Base-by-base conservation (phyloP, 2,797 vertebrate species). In the Geotrypetes seraphini region DNA sequence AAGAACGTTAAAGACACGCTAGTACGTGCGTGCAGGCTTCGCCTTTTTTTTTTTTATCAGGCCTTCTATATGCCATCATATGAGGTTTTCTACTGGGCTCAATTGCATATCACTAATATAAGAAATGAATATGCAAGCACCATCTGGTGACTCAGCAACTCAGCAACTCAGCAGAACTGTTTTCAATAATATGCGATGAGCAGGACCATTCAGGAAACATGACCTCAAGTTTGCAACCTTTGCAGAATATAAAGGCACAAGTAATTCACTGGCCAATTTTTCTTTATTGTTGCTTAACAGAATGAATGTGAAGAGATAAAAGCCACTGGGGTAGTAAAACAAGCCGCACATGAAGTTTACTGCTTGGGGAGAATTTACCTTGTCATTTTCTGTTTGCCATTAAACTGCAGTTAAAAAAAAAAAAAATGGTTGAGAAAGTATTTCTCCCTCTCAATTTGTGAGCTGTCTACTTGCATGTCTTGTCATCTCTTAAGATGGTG, bases 91-190 rank as follows among this genome's bases (percentile, higher is more conserved):
- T 25, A 17, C 23, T 49, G 31, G 54, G 53, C 51, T 50, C 55
- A 19, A 71, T 59, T 60, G 61, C 12, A 2, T 39, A 19, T 41
- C 59, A 53, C 63, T 61, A 71, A 71, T 68, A 63, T 65, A 69
- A 62, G 63, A 69, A 51, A 50, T 33, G 52, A 61, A 58, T 61
- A 53, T 50, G 37, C 41, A 45, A 26, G 49, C 60, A 68, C 62
- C 66, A 47, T 63, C 50, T 63, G 59, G 50, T 61, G 54, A 18
- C 51, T 66, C n/a, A n/a, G n/a, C n/a, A n/a, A n/a, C 58, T 50
- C 25, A 10, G 36, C 50, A 54, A 57, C 46, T 53, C 39, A 29
- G 47, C 46, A 45, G 50, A 44, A 21, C 43, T 69, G 65, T 37
- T 33, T 42, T 45, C 42, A 22, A 46, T 43, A 63, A 45, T 42